Base-by-base conservation (phyloP, 2,888 invertebrate species). In the Rosalia funebris region DNA sequence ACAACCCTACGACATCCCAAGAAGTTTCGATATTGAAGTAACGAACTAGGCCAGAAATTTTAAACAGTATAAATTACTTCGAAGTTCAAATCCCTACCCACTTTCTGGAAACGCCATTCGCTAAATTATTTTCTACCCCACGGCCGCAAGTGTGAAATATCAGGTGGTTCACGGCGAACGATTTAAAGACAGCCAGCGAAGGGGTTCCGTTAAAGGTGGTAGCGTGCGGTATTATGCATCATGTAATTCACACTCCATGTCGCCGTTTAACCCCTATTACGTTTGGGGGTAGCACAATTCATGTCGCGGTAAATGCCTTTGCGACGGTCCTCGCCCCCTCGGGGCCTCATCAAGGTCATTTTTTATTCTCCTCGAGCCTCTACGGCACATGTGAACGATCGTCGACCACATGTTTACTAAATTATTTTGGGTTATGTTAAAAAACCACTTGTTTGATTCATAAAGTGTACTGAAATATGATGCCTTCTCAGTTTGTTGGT, bases 131-230 rank as follows among this genome's bases (percentile, higher is more conserved):
- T 37, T 37, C 48, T 11, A 12, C 36, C 17, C 36, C 11, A 12
- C 9, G 19, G 37, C 48, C 48, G 36, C 48, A 48, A 48, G 48
- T 61, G 61, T 57, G 61, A 61, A 54, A 62, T 57, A 54, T 62
- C 62, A 62, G 62, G 54, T 57, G 62, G 62, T 57, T 53, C 25
- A 14, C 25, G 50, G 19, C 39, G 20, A 50, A 50, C 20, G 50
- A 39, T 36, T 39, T 39, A 34, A 39, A 39, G 15, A 50, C 20
- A 50, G 50, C 37, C 36, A 36, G 36, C 15, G 17, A 48, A 36
- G 48, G 48, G 48, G 12, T 14, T 37, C 37, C 36, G 20, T 20
- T 39, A 11, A 15, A 20, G 50, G 50, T 17, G 17, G 41, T 17
- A 17, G 17, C 41, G 41, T 41, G 50, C 50, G 48, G 48, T 37